Evolutionary conservation across 2,888 invertebrate species (phyloP), one percentile per base, ranked within the genome.

Genomic region (Byasa hedistus): DNA sequence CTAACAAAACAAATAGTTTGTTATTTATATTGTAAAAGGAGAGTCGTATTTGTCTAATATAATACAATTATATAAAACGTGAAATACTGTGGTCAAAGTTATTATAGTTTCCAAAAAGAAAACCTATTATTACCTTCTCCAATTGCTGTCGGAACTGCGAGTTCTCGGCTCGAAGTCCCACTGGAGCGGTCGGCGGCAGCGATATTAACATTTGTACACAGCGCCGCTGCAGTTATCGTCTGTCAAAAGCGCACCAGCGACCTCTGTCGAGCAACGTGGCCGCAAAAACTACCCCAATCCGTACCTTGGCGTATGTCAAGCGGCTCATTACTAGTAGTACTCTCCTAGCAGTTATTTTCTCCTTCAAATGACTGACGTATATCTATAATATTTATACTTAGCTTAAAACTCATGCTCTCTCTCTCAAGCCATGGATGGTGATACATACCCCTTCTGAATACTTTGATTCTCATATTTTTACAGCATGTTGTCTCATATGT

Each of bases 201-300:
- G 82, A 87, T 89, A 89, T 88, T 88, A 87, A 90, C 89, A 87
- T 86, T 87, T 80, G 86, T 83, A 83, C 80, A 70, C 64, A 68
- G 69, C 60, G 69, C 67, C 68, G 64, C 66, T 61, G 52, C 68
- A 60, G 70, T 74, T 72, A 70, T 71, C 72, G 72, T 71, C 72
- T 69, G 71, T 66, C 68, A 68, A 69, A 71, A 68, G 57, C 60
- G 48, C 32, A 36, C 61, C 59, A 57, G 60, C 69, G 64, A n/a
- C 57, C 60, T 60, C 59, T 56, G 67, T 39, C 55, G 60, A 36
- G 67, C 32, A 27, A 58, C 24, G 57, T 62, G 62, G 27, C 52
- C 66, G 63, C 60, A 60, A 66, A 67, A 63, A 67, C 60, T 52
- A 36, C 60, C 56, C 57, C 51, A 64, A 60, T 19, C 59, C 27